Evolutionary conservation across 2,888 invertebrate genomes (phyloP), one percentile per base, ranked within the genome.

Genomic region (Scaptomyza flava): DNA sequence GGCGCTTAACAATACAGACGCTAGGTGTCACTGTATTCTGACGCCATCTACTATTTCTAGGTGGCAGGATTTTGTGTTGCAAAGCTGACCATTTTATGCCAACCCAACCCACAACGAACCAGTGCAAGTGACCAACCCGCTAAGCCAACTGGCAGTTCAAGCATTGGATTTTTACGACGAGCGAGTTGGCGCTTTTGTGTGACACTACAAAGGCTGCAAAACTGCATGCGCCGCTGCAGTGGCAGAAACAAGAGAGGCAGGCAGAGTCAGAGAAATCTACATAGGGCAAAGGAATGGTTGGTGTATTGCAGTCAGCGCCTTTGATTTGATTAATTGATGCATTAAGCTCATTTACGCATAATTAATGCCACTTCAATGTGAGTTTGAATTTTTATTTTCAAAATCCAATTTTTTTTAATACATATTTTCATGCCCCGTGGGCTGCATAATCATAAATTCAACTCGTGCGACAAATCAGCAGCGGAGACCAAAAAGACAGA

Each of bases 271-370:
- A 5, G 31, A 33, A 6, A 48, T 48, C 12, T 1, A 3, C 3
- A 11, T 14, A 0, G 14, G 11, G 9, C 5, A 2, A 6, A 9
- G 20, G 9, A 6, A 7, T 0, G 11, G 27, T 6, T 50, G 51
- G n/a, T 17, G 11, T 6, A 31, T 47, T 64, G 68, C 68, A 60
- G 48, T 64, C 62, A 61, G 65, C 64, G 71, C 82, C 87, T 83
- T 83, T 83, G 82, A 83, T 83, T 87, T 87, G 87, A 83, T 82
- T 83, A 83, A 83, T 83, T 83, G 82, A 83, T 83, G 82, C 82
- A 87, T 83, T 81, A 83, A 87, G 82, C 86, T 81, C 82, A 83
- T 83, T 83, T 83, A 83, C 82, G 82, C 82, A 83, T 83, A 87
- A 85, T 77, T 83, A 83, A 83, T 83, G 74, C 70, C 77, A 74